Evolutionary conservation across 2,797 vertebrate species (phyloP), one percentile per base, ranked within the genome.

Genomic region (Syndactyla subalaris): DNA sequence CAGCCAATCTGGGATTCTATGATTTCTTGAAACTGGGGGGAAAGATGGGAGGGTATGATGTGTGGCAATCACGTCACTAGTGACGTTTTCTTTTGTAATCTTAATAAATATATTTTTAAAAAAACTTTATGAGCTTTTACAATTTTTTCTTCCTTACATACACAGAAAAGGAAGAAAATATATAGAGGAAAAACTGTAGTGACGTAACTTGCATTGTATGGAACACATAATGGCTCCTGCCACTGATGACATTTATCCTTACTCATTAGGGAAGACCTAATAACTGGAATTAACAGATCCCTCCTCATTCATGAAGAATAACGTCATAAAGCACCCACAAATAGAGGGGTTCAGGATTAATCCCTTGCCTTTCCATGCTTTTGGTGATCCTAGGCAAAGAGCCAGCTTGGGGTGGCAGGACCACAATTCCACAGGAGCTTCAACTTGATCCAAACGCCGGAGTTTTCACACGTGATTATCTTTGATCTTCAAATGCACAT

Each of bases 281-380:
- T 92, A 96, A 95, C 92, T 94, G 92, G 96, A 97, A 96, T 97
- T 94, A 96, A 87, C 93, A 91, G 77, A 76, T 96, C 94, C 86
- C 92, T 97, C 96, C 94, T 97, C 94, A 70, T 86, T 97, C 95
- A 83, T 94, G 95, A 96, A 97, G 96, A 96, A 88, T 93, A 97
- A 97, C 87, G 74, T 88, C 92, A 74, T 45, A 66, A 92, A 97
- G 96, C 76, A 72, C 82, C 78, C 88, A 75, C 85, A 83, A 30
- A 58, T 21, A 24, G 79, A 74, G 65, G 72, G 71, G 95, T 55
- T 89, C 39, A 54, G 90, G 86, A 85, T 95, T 91, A 74, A 29
- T 79, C 46, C 24, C 65, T 46, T 36, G 63, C 52, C 91, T 89
- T 80, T 62, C n/a, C 84, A 6, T 22, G 61, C 43, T 19, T 81